Evolutionary conservation across 2,888 invertebrate species (phyloP).

Genomic region (Patella pellucida): DNA sequence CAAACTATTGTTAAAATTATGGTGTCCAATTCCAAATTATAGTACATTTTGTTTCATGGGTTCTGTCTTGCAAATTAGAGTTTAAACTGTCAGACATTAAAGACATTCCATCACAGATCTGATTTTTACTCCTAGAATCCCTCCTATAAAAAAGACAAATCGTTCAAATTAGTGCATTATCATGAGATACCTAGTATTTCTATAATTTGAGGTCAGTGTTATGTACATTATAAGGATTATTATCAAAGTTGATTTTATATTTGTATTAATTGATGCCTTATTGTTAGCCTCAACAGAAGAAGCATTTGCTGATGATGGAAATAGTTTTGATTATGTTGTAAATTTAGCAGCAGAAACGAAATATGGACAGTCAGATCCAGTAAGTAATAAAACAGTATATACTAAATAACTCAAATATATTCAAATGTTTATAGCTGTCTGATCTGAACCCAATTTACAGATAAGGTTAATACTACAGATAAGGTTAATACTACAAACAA

Average conservation of each 20-base stretch:
- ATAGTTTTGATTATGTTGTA: constrained; percentile 82
- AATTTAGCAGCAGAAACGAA: constrained; percentile 95
- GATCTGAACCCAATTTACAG: no score
- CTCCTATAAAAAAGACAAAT: neutral
- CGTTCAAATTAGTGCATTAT: no score
- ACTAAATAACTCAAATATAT: neutral
- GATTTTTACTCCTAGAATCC: neutral
- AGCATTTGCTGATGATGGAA: constrained; percentile 77
- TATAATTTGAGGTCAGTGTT: neutral
- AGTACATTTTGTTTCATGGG: no score
- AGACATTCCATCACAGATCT: neutral
- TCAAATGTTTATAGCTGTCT: no score
- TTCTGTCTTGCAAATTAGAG: neutral
- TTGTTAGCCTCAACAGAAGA: constrained; percentile 83
- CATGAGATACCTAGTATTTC: neutral
- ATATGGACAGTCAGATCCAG: constrained; percentile 87
- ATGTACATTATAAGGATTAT: neutral
- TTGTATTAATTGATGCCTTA: constrained; percentile 6
- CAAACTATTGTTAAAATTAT: no score
- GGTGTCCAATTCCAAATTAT: no score
- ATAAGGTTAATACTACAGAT: no score
- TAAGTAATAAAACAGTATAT: constrained; percentile 43
- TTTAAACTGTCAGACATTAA: neutral
- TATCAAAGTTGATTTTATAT: neutral
- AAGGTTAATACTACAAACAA: no score